phyloP scores from a whole-genome alignment of 2,888 invertebrate genomes.

The Lamproptera curius region DNA sequence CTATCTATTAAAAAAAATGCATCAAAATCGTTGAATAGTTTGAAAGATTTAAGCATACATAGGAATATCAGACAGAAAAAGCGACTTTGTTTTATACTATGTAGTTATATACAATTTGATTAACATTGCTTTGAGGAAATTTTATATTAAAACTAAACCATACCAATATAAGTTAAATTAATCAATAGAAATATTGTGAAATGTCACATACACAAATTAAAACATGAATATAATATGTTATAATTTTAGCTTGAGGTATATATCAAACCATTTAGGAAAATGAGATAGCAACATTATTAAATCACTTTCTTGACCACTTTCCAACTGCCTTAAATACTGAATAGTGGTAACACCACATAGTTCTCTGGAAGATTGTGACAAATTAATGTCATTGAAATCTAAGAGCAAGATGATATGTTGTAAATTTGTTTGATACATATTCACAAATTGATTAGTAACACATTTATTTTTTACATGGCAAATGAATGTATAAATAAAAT shows the following conservation, averaged over 20 bases:
- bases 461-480: conserved; percentile 37
- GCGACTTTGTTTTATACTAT: too few relatives aligned
- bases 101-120: too few relatives aligned
- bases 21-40: too few relatives aligned
- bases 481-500: conserved; percentile 45
- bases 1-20: too few relatives aligned
- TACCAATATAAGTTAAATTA: too few relatives aligned
- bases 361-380: conserved; percentile 32
- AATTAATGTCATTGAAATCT: conserved; percentile 42
- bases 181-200: too few relatives aligned
- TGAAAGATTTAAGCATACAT: too few relatives aligned
- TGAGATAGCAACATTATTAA: conserved; percentile 59
- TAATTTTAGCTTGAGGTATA: conserved; percentile 46
- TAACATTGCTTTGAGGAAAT: too few relatives aligned
- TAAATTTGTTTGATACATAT: conserved; percentile 48
- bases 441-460: conserved; percentile 31
- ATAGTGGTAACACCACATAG: conserved; percentile 37
- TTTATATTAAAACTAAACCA: too few relatives aligned
- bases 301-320: conserved; percentile 42
- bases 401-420: conserved; percentile 44
- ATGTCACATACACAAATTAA: too few relatives aligned
- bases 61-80: too few relatives aligned
- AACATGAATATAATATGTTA: too few relatives aligned
- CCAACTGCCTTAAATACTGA: conserved; percentile 38
- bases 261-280: conserved; percentile 59